Evolutionary conservation across 2,888 invertebrate genomes (phyloP).

Genomic region (Drosophila putrida): DNA sequence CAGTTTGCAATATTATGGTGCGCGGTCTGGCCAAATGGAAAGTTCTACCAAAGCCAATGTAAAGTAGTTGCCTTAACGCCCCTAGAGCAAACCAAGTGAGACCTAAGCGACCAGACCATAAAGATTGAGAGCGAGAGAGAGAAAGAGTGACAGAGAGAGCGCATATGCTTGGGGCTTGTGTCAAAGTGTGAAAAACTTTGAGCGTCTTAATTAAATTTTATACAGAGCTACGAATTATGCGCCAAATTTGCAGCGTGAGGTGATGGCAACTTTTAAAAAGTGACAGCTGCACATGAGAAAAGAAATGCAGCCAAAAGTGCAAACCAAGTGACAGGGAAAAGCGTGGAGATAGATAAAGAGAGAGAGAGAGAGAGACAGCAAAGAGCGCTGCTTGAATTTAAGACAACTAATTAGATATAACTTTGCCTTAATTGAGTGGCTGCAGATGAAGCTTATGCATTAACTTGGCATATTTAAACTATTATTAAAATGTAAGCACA

Average conservation of each 20-base stretch:
- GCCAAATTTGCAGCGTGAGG: slow-evolving; percentile 52
- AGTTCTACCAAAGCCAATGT: slow-evolving; percentile 63
- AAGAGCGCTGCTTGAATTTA: slow-evolving; percentile 45
- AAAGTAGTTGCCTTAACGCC: slow-evolving; percentile 74
- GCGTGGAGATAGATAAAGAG: too few species aligned
- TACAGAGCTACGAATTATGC: slow-evolving; percentile 65
- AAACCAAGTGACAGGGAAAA: too few species aligned
- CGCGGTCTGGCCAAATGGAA: slow-evolving; percentile 57
- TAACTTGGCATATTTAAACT: slow-evolving; percentile 1
- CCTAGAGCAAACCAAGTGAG: slow-evolving; percentile 55
- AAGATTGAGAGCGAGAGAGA: slow-evolving; percentile 30
- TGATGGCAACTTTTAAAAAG: slow-evolving; percentile 71
- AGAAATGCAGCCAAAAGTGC: slow-evolving; percentile 32
- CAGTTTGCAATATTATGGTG: slow-evolving; percentile 54
- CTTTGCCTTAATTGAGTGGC: slow-evolving; percentile 58
- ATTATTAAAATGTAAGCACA: not conserved
- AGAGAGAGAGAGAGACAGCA: not conserved
- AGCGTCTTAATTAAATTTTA: slow-evolving; percentile 78
- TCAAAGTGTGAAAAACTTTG: slow-evolving; percentile 78
- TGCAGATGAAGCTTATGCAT: slow-evolving; percentile 38
- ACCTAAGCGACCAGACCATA: slow-evolving; percentile 29
- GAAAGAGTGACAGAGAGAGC: not conserved
- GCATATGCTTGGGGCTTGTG: slow-evolving; percentile 72
- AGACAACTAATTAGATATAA: slow-evolving; percentile 64
- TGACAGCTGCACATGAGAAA: slow-evolving; percentile 72